Base-by-base conservation (phyloP, 2,888 invertebrate genomes). In the Ptilodon capucinus region DNA sequence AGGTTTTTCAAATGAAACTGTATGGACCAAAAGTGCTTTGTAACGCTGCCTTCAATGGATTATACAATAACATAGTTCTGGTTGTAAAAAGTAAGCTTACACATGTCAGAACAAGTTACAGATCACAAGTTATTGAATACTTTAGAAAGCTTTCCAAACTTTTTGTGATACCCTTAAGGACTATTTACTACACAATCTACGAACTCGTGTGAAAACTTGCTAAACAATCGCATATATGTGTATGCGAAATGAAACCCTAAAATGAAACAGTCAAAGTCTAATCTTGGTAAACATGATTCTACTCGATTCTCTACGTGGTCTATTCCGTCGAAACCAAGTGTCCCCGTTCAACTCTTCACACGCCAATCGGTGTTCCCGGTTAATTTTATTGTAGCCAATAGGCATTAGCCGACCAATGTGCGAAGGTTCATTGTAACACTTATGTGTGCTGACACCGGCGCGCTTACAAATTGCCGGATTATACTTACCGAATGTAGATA, bases 301-400 rank as follows among this genome's bases (percentile, higher is more conserved):
- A 2, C 2, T 28, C 28, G 11, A 28, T n/a, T 28, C 11, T 28
- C 28, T 28, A 11, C n/a, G 3, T 8, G 28, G n/a, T 28, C 7
- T 32, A 32, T 32, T 32, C 14, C 13, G 14, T 4, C 32, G 1
- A 14, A 14, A 32, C 2, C 5, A 32, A 32, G 3, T 4, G n/a
- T 32, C 30, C 13, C 30, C 30, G 6, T 3, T 8, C 14, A 6
- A 14, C 32, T 14, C 47, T 50, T 48, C 51, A 48, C 57, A 61
- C 45, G 51, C 48, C 57, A 57, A 63, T 65, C 57, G 55, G 60
- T 55, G 50, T 62, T 62, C n/a, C 48, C 54, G 49, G 54, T 63
- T 65, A 65, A 64, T 65, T 65, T 65, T 64, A 63, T 62, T 65
- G 60, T 49, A 44, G 44, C 21, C 52, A 56, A 35, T 43, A 43